Percentiles rank a stretch among this genome's conserved stretches.
Evolutionary conservation across 2,888 invertebrate genomes (phyloP).

Genomic region (Charanyca ferruginea): DNA sequence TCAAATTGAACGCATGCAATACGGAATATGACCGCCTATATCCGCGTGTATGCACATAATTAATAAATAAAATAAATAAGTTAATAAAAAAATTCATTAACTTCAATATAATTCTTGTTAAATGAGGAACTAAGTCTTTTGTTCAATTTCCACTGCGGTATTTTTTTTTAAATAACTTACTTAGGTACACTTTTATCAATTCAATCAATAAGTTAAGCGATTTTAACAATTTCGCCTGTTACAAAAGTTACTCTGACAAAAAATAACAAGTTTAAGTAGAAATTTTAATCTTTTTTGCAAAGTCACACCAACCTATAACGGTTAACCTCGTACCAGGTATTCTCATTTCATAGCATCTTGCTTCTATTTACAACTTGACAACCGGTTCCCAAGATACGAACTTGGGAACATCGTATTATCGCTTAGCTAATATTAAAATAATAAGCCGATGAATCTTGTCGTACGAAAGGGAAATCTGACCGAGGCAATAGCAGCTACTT

Average conservation of each 20-base stretch:
- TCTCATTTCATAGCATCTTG: conserved; percentile 35
- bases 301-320: background rate
- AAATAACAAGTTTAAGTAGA: no score
- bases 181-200: background rate
- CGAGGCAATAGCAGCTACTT: conserved; percentile 70
- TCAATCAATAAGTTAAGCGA: conserved; percentile 24
- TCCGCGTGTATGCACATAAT: conserved; percentile 26
- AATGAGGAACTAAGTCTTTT: conserved; percentile 21
- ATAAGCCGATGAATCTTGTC: conserved; percentile 77
- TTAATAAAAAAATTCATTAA: conserved; percentile 12
- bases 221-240: conserved; percentile 5
- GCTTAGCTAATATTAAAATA: conserved; percentile 67
- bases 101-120: background rate
- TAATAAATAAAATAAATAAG: conserved; percentile 9
- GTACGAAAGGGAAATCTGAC: conserved; percentile 83
- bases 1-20: conserved; percentile 16
- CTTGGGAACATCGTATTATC: conserved; percentile 41
- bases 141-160: conserved; percentile 24
- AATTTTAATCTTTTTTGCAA: conserved; percentile 1
- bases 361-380: conserved; percentile 2
- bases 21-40: conserved; percentile 28
- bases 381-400: conserved; percentile 39
- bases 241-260: conserved; percentile 1
- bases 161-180: conserved; percentile 8
- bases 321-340: conserved; percentile 1